Percentiles rank a stretch among this genome's conserved stretches.
Evolutionary conservation across 2,113 vertebrate genomes (phyloP).

Genomic region (pig (Sus scrofa)): T2T-Sscrofa CM000820.6:49253501-49254000

Average conservation of each 20-base stretch:
- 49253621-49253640: conserved; percentile 52
- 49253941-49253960: background rate
- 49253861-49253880: background rate
- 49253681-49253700: background rate
- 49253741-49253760: background rate
- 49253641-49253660: conserved; percentile 63
- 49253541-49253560: conserved; percentile 47
- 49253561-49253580: conserved; percentile 44
- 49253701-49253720: background rate
- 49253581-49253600: conserved; percentile 55
- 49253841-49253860: background rate
- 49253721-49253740: conserved; percentile 1
- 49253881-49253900: background rate
- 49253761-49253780: background rate
- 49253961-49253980: background rate
- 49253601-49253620: background rate
- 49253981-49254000: background rate
- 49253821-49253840: background rate
- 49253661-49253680: background rate
- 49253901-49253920: background rate
- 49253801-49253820: background rate
- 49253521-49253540: background rate
- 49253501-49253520: background rate
- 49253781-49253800: conserved; percentile 8
- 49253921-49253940: background rate